Base-by-base conservation (phyloP, 64 coral and sea anemone species). In the Porites australiensis region DNA sequence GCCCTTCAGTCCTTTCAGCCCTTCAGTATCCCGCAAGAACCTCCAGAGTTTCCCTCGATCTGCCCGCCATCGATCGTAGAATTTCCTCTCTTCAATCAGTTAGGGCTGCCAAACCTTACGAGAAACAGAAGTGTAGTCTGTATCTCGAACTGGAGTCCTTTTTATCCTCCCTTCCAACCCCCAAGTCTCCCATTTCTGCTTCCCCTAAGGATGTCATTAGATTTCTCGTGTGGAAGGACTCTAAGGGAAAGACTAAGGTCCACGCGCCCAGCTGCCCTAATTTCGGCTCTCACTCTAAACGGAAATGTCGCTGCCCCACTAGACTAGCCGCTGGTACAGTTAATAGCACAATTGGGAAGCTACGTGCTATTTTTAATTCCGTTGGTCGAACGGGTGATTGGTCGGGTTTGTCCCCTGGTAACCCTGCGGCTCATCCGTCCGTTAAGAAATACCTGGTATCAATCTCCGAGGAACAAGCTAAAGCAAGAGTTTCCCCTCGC, bases 381-480 rank as follows among this genome's bases (percentile, higher is more conserved):
- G 59, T 62, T 64, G 18, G 7, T 72, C 44, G 58, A 67, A 79
- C 0, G 62, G 85, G 61, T 52, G 62, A 18, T 9, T 57, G 2
- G 13, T 79, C 45, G 8, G 54, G 13, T 7, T 13, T 45, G 12
- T 60, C 21, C 59, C 59, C 59, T 1, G 75, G 92, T 12, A 94
- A 94, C 77, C 92, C 84, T n/a, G n/a, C n/a, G n/a, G n/a, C n/a
- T n/a, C n/a, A n/a, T n/a, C n/a, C n/a, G n/a, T n/a, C n/a, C n/a
- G 63, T 94, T 49, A 74, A 82, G 15, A 11, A 75, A 9, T 94
- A 94, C 18, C 58, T 94, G 7, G 74, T 19, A 4, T 71, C 61
- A 4, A 69, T 89, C 44, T 54, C 51, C 3, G 78, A 90, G 61
- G 93, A 94, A 84, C 93, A 94, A 84, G 79, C 87, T 14, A 20